Conservation (phyloP, 2,888 invertebrate species). For the Tinea semifulvella region DNA sequence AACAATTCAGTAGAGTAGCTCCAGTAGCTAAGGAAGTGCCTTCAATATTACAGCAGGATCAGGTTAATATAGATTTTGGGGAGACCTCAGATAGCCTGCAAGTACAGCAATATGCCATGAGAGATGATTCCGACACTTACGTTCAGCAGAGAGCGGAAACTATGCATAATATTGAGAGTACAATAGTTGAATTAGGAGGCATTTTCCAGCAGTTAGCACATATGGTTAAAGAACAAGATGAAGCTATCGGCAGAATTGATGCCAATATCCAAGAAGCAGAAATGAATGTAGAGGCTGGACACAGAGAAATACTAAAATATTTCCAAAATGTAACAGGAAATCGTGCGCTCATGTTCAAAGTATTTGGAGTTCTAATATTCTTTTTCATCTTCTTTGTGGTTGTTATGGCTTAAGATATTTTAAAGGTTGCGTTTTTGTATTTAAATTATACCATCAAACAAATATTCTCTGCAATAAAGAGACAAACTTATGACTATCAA, state of each 20-base stretch:
- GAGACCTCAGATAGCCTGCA: slow-evolving; percentile 49
- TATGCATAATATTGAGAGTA: slow-evolving; percentile 99
- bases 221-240: slow-evolving; percentile 99
- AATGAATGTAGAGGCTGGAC: slow-evolving; percentile 97
- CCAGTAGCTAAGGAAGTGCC: slow-evolving; percentile 56
- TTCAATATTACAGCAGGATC: slow-evolving; percentile 67
- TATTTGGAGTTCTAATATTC: slow-evolving; percentile 97
- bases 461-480: no score
- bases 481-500: no score
- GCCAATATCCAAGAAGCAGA: slow-evolving; percentile 95
- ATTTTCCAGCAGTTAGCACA: slow-evolving; percentile 96
- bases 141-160: slow-evolving; percentile 94
- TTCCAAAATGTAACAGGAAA: slow-evolving; percentile 97
- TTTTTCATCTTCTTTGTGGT: slow-evolving; percentile 99
- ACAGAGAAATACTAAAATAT: slow-evolving; percentile 96
- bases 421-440: no score
- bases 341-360: slow-evolving; percentile 98
- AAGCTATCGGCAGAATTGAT: slow-evolving; percentile 97
- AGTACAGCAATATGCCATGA: slow-evolving; percentile 76
- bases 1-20: slow-evolving; percentile 76
- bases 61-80: slow-evolving; percentile 89
- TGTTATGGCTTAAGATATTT: slow-evolving; percentile 85
- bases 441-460: no score
- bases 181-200: slow-evolving; percentile 98
- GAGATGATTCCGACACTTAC: slow-evolving; percentile 90